Percentiles rank a stretch among this genome's conserved stretches.
These are phyloP conservation scores for Phaethon lepturus DNA, from an alignment of 2,113 vertebrate genomes.

Conservation along the genomic window DNA sequence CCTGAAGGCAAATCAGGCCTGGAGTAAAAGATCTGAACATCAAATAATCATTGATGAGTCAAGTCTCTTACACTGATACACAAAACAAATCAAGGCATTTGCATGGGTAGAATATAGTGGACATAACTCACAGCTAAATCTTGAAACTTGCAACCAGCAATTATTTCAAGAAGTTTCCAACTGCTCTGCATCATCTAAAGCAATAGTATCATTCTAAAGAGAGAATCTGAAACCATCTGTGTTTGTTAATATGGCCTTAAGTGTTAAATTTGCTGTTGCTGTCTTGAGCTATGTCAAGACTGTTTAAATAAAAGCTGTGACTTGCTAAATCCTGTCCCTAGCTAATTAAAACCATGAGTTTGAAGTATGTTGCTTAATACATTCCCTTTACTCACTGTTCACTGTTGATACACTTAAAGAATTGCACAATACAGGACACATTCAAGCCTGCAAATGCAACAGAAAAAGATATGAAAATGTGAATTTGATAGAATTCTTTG, in stretches of 20 bases:
- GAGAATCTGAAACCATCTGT: slow-evolving; percentile 35
- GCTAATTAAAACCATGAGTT: slow-evolving; percentile 53
- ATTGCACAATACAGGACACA: neutral
- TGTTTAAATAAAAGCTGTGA: slow-evolving; percentile 66
- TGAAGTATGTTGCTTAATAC: slow-evolving; percentile 32
- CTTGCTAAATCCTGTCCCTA: slow-evolving; percentile 69
- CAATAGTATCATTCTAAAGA: neutral
- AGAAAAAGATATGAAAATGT: neutral
- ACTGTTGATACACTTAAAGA: neutral
- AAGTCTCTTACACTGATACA: neutral
- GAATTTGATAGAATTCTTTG: neutral
- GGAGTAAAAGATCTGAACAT: slow-evolving; percentile 15
- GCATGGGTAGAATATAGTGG: neutral
- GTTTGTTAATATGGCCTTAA: slow-evolving; percentile 62
- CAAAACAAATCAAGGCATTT: neutral
- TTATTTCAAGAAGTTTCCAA: slow-evolving; percentile 37
- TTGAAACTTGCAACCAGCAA: slow-evolving; percentile 1
- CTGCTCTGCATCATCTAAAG: slow-evolving; percentile 8
- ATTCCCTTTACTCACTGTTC: slow-evolving; percentile 22
- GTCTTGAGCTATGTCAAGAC: slow-evolving; percentile 58
- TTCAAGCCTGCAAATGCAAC: neutral
- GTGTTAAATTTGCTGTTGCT: slow-evolving; percentile 52
- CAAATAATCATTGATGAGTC: slow-evolving; percentile 9
- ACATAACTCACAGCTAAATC: slow-evolving; percentile 20
- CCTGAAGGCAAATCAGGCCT: slow-evolving; percentile 14